A percentile compares a stretch with the other conserved stretches of the same genome.
These are phyloP conservation scores for Chamaetylas fuelleborni DNA, from an alignment of 2,113 vertebrate genomes.

Conservation along the genomic window DNA sequence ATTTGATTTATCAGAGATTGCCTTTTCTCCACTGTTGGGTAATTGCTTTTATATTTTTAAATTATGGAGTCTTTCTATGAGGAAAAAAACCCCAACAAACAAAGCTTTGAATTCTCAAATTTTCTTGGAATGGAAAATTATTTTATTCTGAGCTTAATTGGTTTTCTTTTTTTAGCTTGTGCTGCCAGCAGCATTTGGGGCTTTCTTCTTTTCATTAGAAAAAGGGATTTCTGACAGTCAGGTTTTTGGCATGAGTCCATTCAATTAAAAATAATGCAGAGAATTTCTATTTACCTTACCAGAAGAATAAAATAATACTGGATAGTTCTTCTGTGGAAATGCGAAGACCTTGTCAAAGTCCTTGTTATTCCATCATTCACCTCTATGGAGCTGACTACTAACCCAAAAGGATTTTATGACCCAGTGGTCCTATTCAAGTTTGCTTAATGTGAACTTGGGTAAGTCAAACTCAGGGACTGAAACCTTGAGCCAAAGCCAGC, in stretches of 20 bases:
- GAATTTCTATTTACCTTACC: neutral
- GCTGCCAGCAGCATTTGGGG: neutral
- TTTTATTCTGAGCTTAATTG: neutral
- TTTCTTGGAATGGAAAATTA: neutral
- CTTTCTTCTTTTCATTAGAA: neutral
- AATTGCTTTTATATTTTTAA: neutral
- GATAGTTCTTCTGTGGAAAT: neutral
- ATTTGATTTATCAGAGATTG: neutral
- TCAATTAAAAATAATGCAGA: constrained; percentile 17
- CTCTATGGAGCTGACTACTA: neutral
- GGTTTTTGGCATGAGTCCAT: neutral
- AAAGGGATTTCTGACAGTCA: neutral
- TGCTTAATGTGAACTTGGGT: neutral
- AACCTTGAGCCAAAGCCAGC: neutral
- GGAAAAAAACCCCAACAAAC: accelerated
- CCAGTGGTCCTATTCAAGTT: neutral
- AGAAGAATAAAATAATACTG: neutral
- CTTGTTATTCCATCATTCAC: neutral
- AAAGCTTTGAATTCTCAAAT: neutral
- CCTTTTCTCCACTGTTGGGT: neutral
- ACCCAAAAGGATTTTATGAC: neutral
- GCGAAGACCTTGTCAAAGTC: neutral
- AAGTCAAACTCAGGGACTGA: neutral
- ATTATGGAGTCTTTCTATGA: neutral
- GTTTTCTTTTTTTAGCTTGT: neutral